Base-by-base conservation (phyloP, 2,888 invertebrate species). In the Platycnemis pennipes region DNA sequence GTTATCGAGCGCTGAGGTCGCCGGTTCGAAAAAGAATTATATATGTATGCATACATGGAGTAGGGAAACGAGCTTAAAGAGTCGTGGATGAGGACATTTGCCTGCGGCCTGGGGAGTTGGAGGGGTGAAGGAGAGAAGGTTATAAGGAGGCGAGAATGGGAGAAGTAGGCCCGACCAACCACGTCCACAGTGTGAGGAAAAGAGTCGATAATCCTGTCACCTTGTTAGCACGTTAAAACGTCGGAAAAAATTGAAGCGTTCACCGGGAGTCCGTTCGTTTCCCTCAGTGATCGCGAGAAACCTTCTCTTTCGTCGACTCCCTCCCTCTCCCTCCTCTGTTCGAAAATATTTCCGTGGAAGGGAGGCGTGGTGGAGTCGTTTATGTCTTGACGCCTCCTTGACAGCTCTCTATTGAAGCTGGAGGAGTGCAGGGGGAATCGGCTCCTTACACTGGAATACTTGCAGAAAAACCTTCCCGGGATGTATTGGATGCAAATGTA, bases 181-280 rank as follows among this genome's bases (percentile, higher is more conserved):
- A 37, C 77, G 16, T 77, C 37, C 63, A 8, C 26, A 13, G 16
- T 37, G 77, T 37, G 13, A 77, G 77, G 49, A 37, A 77, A 63
- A 77, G 91, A 69, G 91, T 91, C 91, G 44, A 91, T 91, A 91
- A 91, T 91, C 44, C 63, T 69, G 63, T 91, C 91, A 63, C 91
- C 44, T 91, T 91, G 91, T 91, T 91, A 69, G 63, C 91, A 63
- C 69, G 26, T 91, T 77, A 77, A 37, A 77, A 77, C 5, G n/a
- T 77, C 77, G 37, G 31, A 13, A 77, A 77, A 77, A 77, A 77
- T 31, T 11, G 63, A 8, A 63, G 26, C 63, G 63, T 77, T 77
- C 37, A 37, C 77, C 37, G 37, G 37, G 7, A 77, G 77, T 77
- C 77, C 37, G 77, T 37, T 77, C 37, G 31, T 8, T 37, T 31